phyloP scores from a whole-genome alignment of 1,140 invertebrate species.

The Dreissena polymorpha region DNA sequence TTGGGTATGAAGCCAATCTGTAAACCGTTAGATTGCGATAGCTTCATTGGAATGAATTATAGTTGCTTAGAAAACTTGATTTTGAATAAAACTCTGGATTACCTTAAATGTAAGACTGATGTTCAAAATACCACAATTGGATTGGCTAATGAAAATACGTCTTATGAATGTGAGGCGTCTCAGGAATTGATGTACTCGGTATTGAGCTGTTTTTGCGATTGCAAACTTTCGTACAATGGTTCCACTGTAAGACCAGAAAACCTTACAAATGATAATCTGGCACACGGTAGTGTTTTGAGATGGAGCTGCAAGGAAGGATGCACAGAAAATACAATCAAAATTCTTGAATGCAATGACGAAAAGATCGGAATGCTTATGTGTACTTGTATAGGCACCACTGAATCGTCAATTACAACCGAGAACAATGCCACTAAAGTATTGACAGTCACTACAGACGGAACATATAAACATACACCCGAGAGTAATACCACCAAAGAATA shows the following conservation, averaged over 20 bases:
- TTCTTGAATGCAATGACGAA: conserved; percentile 23
- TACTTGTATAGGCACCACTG: background rate
- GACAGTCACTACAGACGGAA: too few species aligned
- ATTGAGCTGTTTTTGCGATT: conserved; percentile 37
- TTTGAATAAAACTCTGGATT: background rate
- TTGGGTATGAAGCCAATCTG: conserved; percentile 28
- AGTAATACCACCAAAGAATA: too few species aligned
- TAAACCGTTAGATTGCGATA: conserved; percentile 3
- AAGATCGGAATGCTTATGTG: conserved; percentile 15
- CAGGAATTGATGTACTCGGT: background rate
- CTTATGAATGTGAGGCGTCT: background rate
- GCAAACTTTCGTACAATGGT: conserved; percentile 5
- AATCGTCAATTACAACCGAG: too few species aligned
- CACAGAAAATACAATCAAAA: background rate
- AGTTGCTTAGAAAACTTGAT: conserved; percentile 6
- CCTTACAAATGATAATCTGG: background rate
- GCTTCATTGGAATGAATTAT: conserved; percentile 11
- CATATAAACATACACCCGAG: too few species aligned
- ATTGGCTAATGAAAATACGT: background rate
- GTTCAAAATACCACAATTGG: conserved; percentile 7
- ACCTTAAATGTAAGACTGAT: conserved; percentile 1
- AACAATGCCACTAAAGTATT: too few species aligned
- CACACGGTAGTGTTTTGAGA: conserved; percentile 1
- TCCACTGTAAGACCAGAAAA: background rate
- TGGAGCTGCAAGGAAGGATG: conserved; percentile 40